A percentile compares a stretch with the other conserved stretches of the same genome.
These are phyloP conservation scores for Cephonodes hylas DNA, from an alignment of 2,888 invertebrate species.

Conservation along the genomic window DNA sequence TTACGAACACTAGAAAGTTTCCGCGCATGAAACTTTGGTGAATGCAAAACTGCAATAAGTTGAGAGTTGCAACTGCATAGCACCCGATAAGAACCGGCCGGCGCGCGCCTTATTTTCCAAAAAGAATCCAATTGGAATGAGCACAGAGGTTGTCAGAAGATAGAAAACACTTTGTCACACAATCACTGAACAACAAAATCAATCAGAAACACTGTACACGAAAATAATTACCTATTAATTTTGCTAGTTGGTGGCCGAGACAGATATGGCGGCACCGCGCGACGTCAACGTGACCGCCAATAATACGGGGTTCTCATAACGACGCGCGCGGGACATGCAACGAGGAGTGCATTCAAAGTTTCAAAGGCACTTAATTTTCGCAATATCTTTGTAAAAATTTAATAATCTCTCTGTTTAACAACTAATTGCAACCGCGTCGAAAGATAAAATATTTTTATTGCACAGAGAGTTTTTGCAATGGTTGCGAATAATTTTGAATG, in stretches of 20 bases:
- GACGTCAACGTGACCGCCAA: constrained; percentile 85
- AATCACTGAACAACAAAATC: constrained; percentile 61
- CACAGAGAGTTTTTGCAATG: constrained; percentile 81
- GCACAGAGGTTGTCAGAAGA: constrained; percentile 52
- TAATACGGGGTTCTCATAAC: constrained; percentile 87
- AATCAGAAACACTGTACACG: constrained; percentile 70
- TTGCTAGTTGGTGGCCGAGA: constrained; percentile 82
- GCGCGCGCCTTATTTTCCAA: constrained; percentile 76
- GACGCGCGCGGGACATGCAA: constrained; percentile 88
- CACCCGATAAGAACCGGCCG: constrained; percentile 81
- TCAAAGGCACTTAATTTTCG: constrained; percentile 68
- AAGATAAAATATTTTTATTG: constrained; percentile 71
- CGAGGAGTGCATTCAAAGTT: constrained; percentile 83
- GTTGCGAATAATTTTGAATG: constrained; percentile 81
- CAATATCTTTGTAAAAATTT: constrained; percentile 45
- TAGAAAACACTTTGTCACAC: constrained; percentile 65
- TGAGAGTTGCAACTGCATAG: constrained; percentile 80
- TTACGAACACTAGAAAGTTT: constrained; percentile 73
- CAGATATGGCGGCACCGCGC: constrained; percentile 86
- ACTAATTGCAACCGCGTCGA: constrained; percentile 67
- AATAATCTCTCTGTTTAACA: constrained; percentile 65
- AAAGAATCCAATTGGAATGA: constrained; percentile 73
- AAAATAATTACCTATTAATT: constrained; percentile 82
- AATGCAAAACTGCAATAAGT: constrained; percentile 81
- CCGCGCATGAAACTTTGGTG: constrained; percentile 74